phyloP scores from a whole-genome alignment of 2,888 invertebrate genomes.

The Sceliomorpha sp. region DNA sequence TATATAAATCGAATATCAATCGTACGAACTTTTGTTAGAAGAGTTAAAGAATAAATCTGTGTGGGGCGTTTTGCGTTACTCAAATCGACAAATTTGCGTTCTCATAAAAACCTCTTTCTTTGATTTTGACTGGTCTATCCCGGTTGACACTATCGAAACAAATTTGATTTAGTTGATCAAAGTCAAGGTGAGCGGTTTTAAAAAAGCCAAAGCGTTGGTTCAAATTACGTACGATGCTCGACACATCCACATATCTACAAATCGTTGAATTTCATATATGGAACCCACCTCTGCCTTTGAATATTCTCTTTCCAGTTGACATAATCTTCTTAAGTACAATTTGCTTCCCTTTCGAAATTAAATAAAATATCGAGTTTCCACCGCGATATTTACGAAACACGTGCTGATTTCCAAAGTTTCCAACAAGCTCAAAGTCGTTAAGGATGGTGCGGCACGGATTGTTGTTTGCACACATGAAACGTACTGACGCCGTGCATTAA shows the following conservation, averaged over 20 bases:
- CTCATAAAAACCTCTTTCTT: not conserved
- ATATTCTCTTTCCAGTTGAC: constrained; percentile 17
- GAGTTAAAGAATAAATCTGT: constrained; percentile 22
- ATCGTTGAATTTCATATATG: constrained; percentile 12
- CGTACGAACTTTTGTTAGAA: constrained; percentile 13
- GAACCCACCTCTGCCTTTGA: constrained; percentile 8
- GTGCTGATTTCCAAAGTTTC: constrained; percentile 27
- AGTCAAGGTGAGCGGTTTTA: not conserved
- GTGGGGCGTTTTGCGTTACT: constrained; percentile 6
- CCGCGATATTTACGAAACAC: constrained; percentile 12
- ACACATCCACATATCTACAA: constrained; percentile 7
- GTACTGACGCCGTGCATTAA: constrained; percentile 5
- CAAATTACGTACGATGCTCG: constrained; percentile 1
- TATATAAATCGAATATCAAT: constrained; percentile 40
- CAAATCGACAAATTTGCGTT: constrained; percentile 7
- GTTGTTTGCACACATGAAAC: constrained; percentile 16
- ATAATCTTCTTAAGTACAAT: constrained; percentile 24
- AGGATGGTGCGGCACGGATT: constrained; percentile 19
- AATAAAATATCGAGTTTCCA: constrained; percentile 16
- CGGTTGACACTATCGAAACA: not conserved
- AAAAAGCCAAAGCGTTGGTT: constrained; percentile 6
- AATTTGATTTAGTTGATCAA: not conserved
- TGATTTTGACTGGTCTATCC: constrained; percentile 5
- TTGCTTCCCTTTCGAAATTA: constrained; percentile 16
- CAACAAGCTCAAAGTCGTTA: constrained; percentile 20